phyloP scores from a whole-genome alignment of 2,113 vertebrate genomes.

The Eretmochelys imbricata region DNA sequence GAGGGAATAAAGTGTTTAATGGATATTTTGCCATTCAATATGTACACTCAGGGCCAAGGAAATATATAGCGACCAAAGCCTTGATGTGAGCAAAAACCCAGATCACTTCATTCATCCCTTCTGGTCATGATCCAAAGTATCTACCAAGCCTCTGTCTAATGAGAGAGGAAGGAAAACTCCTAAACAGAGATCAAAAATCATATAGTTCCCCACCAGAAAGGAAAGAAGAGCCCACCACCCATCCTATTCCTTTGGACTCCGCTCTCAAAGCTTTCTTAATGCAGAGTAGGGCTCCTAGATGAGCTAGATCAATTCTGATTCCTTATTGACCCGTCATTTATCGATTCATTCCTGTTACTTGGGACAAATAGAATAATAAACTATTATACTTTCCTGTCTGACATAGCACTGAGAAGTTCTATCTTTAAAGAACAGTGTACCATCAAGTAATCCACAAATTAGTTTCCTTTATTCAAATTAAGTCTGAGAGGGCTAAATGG shows the following conservation, averaged over 20 bases:
- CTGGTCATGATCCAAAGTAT: not conserved
- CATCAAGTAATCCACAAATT: not conserved
- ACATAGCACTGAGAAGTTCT: not conserved
- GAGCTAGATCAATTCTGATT: not conserved
- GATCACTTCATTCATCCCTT: not conserved
- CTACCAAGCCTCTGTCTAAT: not conserved
- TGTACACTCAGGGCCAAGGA: no score
- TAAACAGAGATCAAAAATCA: not conserved
- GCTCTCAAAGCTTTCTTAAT: not conserved
- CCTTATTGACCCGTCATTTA: rapidly evolving
- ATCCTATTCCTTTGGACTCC: not conserved
- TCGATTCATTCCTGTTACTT: rapidly evolving
- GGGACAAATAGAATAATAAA: not conserved
- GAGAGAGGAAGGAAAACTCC: not conserved
- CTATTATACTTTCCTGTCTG: not conserved
- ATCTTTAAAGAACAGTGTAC: not conserved
- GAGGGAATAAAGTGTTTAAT: not conserved
- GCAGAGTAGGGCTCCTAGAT: not conserved
- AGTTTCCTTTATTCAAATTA: not conserved
- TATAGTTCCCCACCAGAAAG: not conserved
- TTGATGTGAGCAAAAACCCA: not conserved
- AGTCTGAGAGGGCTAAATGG: not conserved
- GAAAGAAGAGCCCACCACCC: not conserved
- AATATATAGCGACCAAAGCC: no score
- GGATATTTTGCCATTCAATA: not conserved